Base-by-base conservation (phyloP, 1,140 invertebrate genomes). In the Drosophila guanche region DNA sequence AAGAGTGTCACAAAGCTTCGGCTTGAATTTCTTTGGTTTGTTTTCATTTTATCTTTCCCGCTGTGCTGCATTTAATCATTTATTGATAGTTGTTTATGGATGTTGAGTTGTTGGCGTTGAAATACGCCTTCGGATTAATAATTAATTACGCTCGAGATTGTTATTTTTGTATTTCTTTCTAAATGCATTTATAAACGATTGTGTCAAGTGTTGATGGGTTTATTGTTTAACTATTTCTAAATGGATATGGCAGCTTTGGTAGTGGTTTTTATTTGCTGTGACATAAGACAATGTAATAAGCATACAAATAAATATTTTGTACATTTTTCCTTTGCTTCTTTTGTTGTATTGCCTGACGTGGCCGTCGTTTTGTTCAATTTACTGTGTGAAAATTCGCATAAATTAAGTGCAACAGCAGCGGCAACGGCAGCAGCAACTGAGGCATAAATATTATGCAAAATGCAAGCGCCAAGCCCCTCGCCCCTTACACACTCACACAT, bases 351-450 rank as follows among this genome's bases (percentile, higher is more conserved):
- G 52, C 53, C 72, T 77, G 57, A 73, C 62, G 60, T 53, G 51
- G 63, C 71, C 81, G 48, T 55, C 83, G 83, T 86, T 86, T 86
- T 86, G 83, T 86, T 79, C 83, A 86, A 88, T 88, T 86, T 86
- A 83, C 80, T 86, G 83, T 86, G 83, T 86, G 83, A 86, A 86
- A 86, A 86, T 69, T 88, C 78, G 83, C 83, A 86, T 86, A 86
- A 86, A 88, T 86, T 86, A 86, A 79, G 45, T 53, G 33, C 45
- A 54, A 37, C 14, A 51, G 46, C 57, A 69, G n/a, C 25, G 6
- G 12, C 50, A 37, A 20, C 16, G 16, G 37, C 50, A 12, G 37
- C 70, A 62, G 46, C 72, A 71, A 80, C 63, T 71, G 73, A 72
- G 77, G 81, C 81, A 85, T 81, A 80, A 85, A 80, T 85, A 86